phyloP scores from a whole-genome alignment of 1,140 invertebrate genomes.

The Diabrotica undecimpunctata region DNA sequence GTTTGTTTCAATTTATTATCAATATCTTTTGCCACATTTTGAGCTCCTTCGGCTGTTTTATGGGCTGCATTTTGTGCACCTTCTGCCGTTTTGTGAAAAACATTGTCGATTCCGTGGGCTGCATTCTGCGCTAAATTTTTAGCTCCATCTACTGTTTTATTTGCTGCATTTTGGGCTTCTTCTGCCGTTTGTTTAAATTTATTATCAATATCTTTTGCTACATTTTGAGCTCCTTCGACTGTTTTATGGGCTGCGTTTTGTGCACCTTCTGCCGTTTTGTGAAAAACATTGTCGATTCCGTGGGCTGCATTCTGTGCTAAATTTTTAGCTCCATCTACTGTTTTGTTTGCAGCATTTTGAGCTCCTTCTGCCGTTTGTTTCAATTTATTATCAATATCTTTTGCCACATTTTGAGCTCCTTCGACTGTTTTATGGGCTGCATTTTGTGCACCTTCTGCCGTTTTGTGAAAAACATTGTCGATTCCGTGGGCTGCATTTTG shows the following conservation, averaged over 20 bases:
- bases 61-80: conserved; percentile 16
- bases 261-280: conserved; percentile 14
- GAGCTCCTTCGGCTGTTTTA: conserved; percentile 16
- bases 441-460: conserved; percentile 16
- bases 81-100: conserved; percentile 17
- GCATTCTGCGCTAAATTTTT: conserved; percentile 14
- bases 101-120: conserved; percentile 7
- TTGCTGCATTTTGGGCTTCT: conserved; percentile 7
- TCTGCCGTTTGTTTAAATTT: conserved; percentile 12
- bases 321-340: conserved; percentile 4
- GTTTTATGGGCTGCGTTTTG: not conserved
- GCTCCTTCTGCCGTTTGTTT: conserved; percentile 16
- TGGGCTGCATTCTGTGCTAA: conserved; percentile 13
- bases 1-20: conserved; percentile 19
- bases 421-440: conserved; percentile 9
- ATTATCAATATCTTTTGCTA: conserved; percentile 10
- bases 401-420: not conserved
- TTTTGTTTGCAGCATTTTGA: not conserved
- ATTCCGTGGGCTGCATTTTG: conserved; percentile 13
- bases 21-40: conserved; percentile 16
- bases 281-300: not conserved
- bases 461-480: conserved; percentile 5
- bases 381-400: conserved; percentile 25
- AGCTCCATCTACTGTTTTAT: conserved; percentile 7
- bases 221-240: conserved; percentile 9